A percentile compares a stretch with the other conserved stretches of the same genome.
Evolutionary conservation across 2,113 vertebrate genomes (phyloP).

Genomic region (Chloropsis hardwickii): DNA sequence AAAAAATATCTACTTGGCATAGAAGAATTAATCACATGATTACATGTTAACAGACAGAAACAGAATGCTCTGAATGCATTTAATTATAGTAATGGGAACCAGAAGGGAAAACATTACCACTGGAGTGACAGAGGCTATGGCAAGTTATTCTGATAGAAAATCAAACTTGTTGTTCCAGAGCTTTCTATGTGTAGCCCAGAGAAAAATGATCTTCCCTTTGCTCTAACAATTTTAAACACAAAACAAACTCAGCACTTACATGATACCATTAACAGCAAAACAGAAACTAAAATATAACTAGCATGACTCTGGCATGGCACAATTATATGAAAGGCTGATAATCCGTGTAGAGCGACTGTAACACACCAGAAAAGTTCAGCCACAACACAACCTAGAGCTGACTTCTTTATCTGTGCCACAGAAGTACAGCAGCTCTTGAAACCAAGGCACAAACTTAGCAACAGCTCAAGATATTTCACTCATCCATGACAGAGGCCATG

Average conservation of each 20-base stretch:
- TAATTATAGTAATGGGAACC: slow-evolving; percentile 10
- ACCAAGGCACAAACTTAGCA: not conserved
- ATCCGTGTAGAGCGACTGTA: not conserved
- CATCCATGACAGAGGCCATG: not conserved
- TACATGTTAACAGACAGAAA: slow-evolving; percentile 13
- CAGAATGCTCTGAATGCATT: not conserved
- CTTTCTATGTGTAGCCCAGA: not conserved
- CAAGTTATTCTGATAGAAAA: not conserved
- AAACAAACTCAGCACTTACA: not conserved
- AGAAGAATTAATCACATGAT: not conserved
- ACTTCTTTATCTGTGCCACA: not conserved
- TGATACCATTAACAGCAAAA: not conserved
- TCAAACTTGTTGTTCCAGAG: not conserved
- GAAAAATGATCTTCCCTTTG: not conserved
- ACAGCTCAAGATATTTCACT: not conserved
- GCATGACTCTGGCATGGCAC: not conserved
- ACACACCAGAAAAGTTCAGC: not conserved
- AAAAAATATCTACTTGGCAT: not conserved
- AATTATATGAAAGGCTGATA: not conserved
- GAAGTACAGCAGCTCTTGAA: not conserved
- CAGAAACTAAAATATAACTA: not conserved
- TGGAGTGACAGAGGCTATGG: not conserved
- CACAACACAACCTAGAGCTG: not conserved
- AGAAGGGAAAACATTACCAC: slow-evolving; percentile 8
- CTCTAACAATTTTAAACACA: not conserved